Base-by-base conservation (phyloP, 92 coral and sea anemone genomes). In the Palythoa grandis region DNA sequence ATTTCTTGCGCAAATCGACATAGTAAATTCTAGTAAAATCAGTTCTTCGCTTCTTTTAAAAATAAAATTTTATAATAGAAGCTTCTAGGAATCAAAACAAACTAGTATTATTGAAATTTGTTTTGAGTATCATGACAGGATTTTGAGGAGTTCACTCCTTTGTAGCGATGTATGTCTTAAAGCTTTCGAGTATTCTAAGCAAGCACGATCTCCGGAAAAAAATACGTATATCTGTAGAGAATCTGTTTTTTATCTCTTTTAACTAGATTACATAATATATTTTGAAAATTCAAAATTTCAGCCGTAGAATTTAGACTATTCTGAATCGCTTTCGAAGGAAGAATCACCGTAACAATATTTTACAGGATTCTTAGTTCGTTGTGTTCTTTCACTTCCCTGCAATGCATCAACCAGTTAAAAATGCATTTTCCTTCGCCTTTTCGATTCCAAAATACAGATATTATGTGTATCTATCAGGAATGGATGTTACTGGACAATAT, bases 401-500 rank as follows among this genome's bases (percentile, higher is more conserved):
- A 17, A n/a, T 16, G 25, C n/a, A 48, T 39, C 24, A 12, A n/a
- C 38, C 54, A 39, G 56, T 22, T 61, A 61, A 66, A 63, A 39
- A 39, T 60, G 73, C 56, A 24, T 23, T 61, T 65, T 79, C 24
- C 72, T 77, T 77, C 23, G 56, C 71, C 60, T 66, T 83, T 52
- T 76, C 58, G 82, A 52, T 86, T 86, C 17, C 40, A 86, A 76
- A 11, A 77, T 61, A 76, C 38, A 78, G 38, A 40, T 86, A 78
- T 74, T 23, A 38, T 72, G 37, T 79, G 57, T 70, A 48, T 43
- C 47, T 40, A 78, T 70, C 53, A 78, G 60, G 92, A 82, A 83
- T 66, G 37, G 82, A 86, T 92, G 86, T 88, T 82, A 78, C 89
- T 83, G 91, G 70, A 79, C 78, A 82, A 70, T 92, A 94, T 92